These are phyloP conservation scores for Gobionotothen gibberifrons DNA, from an alignment of 2,797 vertebrate species.

Conservation along the genomic window DNA sequence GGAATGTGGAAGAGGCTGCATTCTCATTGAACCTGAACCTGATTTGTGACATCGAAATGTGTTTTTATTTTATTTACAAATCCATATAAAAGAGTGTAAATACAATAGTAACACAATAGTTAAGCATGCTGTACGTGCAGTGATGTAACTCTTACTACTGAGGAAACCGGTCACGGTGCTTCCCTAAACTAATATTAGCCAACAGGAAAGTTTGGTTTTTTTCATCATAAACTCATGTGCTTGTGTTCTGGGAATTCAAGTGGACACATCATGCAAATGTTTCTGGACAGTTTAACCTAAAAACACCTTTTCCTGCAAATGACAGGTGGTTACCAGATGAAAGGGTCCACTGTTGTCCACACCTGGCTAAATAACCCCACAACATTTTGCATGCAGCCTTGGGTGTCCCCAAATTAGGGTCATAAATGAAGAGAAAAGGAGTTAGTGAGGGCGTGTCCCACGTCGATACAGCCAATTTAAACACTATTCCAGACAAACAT, in stretches of 20 bases:
- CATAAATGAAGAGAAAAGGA: not conserved
- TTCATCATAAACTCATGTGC: not conserved
- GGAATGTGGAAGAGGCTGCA: slow-evolving; percentile 33
- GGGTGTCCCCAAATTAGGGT: not conserved
- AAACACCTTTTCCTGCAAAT: not conserved
- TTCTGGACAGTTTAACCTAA: not conserved
- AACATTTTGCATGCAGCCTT: not conserved
- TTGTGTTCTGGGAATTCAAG: not conserved
- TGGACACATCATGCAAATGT: not conserved
- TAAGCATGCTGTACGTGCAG: not conserved
- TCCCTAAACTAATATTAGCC: slow-evolving; percentile 37
- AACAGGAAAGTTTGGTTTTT: slow-evolving; percentile 15
- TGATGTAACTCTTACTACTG: slow-evolving; percentile 34
- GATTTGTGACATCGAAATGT: not conserved
- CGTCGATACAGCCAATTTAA: slow-evolving; percentile 6
- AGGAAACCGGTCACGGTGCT: slow-evolving; percentile 20
- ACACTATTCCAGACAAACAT: not conserved
- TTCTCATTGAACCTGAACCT: not conserved
- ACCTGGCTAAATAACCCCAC: not conserved
- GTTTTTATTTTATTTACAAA: not conserved
- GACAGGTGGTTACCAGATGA: not conserved
- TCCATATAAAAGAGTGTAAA: not conserved
- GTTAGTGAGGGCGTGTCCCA: slow-evolving; percentile 8
- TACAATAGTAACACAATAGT: not conserved
- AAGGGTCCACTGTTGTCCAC: not conserved